These are phyloP conservation scores for Physocephala rufipes DNA, from an alignment of 2,888 invertebrate genomes.

Conservation along the genomic window DNA sequence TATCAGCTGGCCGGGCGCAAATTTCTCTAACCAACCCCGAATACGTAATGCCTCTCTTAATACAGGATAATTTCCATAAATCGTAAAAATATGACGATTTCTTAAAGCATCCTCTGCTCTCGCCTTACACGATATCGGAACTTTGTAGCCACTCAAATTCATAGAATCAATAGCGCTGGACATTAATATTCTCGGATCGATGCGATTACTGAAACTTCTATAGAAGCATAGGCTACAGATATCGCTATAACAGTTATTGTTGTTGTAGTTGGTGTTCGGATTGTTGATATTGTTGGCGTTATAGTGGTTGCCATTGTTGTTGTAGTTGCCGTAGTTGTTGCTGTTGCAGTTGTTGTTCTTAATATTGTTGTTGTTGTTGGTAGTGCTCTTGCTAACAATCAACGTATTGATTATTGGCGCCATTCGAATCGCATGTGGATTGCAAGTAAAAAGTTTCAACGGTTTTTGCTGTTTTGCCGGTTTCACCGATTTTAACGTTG, in stretches of 20 bases:
- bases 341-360: too few relatives aligned
- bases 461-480: too few relatives aligned
- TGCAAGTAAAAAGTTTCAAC: too few relatives aligned
- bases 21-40: conserved; percentile 80
- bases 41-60: conserved; percentile 68
- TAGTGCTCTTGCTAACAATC: too few relatives aligned
- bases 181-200: conserved; percentile 28
- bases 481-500: too few relatives aligned
- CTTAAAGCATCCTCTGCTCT: conserved; percentile 59
- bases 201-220: conserved; percentile 27
- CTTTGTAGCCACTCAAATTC: neutral
- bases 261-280: neutral
- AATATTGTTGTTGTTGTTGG: too few relatives aligned
- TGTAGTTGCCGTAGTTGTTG: conserved; percentile 32
- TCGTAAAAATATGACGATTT: conserved; percentile 60
- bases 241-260: neutral
- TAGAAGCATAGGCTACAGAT: neutral
- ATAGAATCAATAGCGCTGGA: neutral
- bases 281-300: neutral
- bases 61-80: conserved; percentile 58
- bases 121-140: conserved; percentile 52
- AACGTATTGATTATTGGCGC: too few relatives aligned
- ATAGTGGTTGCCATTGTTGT: too few relatives aligned
- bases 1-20: conserved; percentile 60
- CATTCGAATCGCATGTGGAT: too few relatives aligned